Percentiles rank a stretch among this genome's conserved stretches.
Conservation (phyloP, 2,888 invertebrate genomes). For the Philopedon plagiatum region DNA sequence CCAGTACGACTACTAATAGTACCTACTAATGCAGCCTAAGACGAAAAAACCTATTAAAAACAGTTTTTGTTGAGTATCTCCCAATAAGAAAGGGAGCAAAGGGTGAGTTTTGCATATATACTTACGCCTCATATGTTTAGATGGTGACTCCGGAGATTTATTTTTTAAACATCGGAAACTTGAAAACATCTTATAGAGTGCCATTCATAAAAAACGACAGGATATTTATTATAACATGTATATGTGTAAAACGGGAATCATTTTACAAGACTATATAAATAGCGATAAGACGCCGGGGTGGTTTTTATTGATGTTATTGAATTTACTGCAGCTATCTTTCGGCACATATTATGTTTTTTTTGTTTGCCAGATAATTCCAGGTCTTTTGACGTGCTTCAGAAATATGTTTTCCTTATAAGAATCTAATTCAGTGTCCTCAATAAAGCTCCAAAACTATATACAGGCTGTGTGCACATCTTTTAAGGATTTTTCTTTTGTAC, state of each 20-base stretch:
- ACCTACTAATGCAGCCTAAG: no score
- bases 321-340: slow-evolving; percentile 34
- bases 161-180: slow-evolving; percentile 29
- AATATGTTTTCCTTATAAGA: not conserved
- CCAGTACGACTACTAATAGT: no score
- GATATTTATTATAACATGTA: slow-evolving; percentile 34
- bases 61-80: no score
- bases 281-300: slow-evolving; percentile 28
- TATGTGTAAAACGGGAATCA: slow-evolving; percentile 35
- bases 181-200: slow-evolving; percentile 11
- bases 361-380: slow-evolving; percentile 17
- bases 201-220: slow-evolving; percentile 41
- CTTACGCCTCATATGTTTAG: no score
- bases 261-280: slow-evolving; percentile 40
- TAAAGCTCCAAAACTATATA: not conserved
- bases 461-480: not conserved
- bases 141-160: slow-evolving; percentile 18
- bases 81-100: no score
- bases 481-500: slow-evolving; percentile 1
- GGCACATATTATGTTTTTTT: slow-evolving; percentile 18
- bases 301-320: slow-evolving; percentile 33
- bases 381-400: not conserved
- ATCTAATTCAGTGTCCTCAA: not conserved
- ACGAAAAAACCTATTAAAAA: no score
- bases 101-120: no score